Evolutionary conservation across 2,888 invertebrate genomes (phyloP), one percentile per base, ranked within the genome.

Genomic region (Epinotia ramella): DNA sequence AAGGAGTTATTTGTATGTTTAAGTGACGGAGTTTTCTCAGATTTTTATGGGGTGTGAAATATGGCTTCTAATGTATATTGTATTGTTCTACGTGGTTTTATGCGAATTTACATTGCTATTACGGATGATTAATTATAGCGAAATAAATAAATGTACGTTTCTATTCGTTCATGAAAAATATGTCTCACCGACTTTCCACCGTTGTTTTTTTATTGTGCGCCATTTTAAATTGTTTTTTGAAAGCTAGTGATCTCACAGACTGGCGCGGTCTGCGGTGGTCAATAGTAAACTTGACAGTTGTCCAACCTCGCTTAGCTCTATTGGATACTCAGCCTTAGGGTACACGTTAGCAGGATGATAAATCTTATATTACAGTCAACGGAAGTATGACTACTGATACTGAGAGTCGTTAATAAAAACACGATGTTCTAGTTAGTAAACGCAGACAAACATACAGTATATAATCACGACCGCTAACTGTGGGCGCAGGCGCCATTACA

Each of bases 1-100:
- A 75, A 70, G 53, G 71, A 18, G 67, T 77, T 70, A 49, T 72
- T 67, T 66, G 59, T 60, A 62, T 33, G 18, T 60, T 24, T 71
- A 75, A 71, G 60, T 76, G 72, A 76, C 63, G 76, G 49, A n/a
- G 63, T 28, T 53, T 75, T 71, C 53, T 72, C 33, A 11, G 75
- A 75, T 75, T 76, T 75, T 59, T 62, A 63, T 60, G 12, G 76
- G 76, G 76, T 72, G 71, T 76, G 72, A 67, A 62, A 66, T 56
- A 72, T 56, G 49, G 11, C 12, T 12, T n/a, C n/a, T 71, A 59
- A 56, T 16, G 40, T 65, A 65, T 49, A 4, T 16, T 49, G 16
- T 53, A 64, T 49, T 57, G 3, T 20, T 40, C 9, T 40, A 11
- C 18, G n/a, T 71, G 5, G 53, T 64, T 57, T 63, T 46, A n/a